Percentiles rank a stretch among this genome's conserved stretches.
phyloP scores from a whole-genome alignment of 2,888 invertebrate genomes.

The Lissonota sp. region DNA sequence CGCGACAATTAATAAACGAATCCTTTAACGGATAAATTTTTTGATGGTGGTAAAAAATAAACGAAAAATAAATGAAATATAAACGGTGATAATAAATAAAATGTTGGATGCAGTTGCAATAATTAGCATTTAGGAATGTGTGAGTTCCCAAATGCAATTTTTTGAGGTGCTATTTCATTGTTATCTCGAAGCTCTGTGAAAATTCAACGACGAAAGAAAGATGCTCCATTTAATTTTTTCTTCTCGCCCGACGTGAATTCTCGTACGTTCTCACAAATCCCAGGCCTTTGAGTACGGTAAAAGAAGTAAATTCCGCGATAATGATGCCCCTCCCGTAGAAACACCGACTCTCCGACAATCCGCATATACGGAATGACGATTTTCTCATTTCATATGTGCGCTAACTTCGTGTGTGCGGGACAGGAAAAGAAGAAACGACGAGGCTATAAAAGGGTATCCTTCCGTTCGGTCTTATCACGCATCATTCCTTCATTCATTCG shows the following conservation, averaged over 20 bases:
- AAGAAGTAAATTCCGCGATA: constrained; percentile 23
- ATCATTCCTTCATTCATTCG: constrained; percentile 10
- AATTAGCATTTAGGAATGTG: no score
- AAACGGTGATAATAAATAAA: no score
- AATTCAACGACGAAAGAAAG: constrained; percentile 14
- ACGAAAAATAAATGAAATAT: no score
- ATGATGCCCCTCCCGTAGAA: constrained; percentile 32
- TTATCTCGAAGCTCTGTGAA: no score
- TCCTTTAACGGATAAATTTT: no score
- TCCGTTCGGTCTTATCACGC: constrained; percentile 42
- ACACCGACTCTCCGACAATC: constrained; percentile 2
- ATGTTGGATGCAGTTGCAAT: no score
- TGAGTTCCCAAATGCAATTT: no score
- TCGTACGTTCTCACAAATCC: constrained; percentile 3
- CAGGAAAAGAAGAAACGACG: constrained; percentile 47
- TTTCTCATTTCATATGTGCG: constrained; percentile 44
- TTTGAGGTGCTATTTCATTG: no score
- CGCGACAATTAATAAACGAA: no score
- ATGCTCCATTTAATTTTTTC: constrained; percentile 24
- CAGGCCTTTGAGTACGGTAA: not conserved
- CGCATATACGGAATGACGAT: constrained; percentile 18
- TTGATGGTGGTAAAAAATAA: no score
- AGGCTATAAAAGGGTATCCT: constrained; percentile 50
- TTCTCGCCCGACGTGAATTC: not conserved
- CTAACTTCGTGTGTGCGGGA: constrained; percentile 8